phyloP scores from a whole-genome alignment of 2,797 vertebrate species.

The Gymnothorax reevesii region DNA sequence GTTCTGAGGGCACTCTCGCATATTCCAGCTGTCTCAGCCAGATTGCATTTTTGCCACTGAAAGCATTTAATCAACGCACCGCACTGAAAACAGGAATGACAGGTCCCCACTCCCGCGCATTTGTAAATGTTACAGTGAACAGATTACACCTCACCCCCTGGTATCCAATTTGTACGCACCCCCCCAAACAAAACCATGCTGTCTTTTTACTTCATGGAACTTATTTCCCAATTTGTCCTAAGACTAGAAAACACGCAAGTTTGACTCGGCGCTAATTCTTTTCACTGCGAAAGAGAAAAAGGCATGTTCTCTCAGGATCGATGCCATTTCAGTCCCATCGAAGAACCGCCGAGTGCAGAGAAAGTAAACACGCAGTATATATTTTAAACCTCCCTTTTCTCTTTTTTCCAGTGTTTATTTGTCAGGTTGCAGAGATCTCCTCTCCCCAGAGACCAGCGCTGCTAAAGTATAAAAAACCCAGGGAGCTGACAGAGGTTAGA shows the following conservation, averaged over 20 bases:
- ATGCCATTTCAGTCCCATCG: not conserved
- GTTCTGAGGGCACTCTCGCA: not conserved
- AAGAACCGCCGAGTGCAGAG: not conserved
- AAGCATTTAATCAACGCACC: slow-evolving; percentile 23
- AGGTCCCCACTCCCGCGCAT: not conserved
- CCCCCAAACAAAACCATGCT: not conserved
- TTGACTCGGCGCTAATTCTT: not conserved
- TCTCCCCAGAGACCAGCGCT: not conserved
- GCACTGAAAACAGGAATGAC: slow-evolving; percentile 39
- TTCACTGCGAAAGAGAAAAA: not conserved
- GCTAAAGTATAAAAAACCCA: not conserved
- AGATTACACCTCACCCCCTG: not conserved
- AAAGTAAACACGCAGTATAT: not conserved
- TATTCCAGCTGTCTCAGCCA: not conserved
- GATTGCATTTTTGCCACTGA: not conserved
- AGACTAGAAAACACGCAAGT: not conserved
- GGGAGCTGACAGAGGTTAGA: slow-evolving; percentile 12
- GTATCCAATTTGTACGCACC: not conserved
- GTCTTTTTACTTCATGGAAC: not conserved
- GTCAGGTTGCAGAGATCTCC: not conserved
- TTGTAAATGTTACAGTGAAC: slow-evolving; percentile 3
- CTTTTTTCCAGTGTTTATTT: not conserved
- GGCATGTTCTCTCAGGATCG: not conserved
- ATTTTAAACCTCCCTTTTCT: not conserved
- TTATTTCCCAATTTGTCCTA: not conserved